Evolutionary conservation across 2,888 invertebrate species (phyloP).

Genomic region (Machimus rusticus): DNA sequence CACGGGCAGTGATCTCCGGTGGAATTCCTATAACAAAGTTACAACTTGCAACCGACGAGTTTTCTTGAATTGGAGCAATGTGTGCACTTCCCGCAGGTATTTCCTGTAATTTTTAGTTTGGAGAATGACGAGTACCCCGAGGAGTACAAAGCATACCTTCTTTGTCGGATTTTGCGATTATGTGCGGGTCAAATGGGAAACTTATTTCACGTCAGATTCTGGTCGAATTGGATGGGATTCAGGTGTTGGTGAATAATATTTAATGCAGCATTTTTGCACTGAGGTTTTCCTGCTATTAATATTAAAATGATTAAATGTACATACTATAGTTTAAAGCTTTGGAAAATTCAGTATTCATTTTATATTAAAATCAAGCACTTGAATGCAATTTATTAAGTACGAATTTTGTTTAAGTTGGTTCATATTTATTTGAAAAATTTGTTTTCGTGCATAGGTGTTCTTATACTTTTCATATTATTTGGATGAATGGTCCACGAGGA

Average conservation of each 20-base stretch:
- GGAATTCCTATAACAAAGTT: not conserved
- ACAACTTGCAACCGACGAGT: conserved; percentile 9
- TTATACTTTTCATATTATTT: too few species aligned
- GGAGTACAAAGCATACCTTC: not conserved
- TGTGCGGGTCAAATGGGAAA: not conserved
- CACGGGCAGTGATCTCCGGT: not conserved
- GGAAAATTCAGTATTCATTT: too few species aligned
- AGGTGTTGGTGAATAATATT: not conserved
- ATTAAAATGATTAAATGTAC: too few species aligned
- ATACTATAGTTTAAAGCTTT: too few species aligned
- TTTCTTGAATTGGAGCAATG: not conserved
- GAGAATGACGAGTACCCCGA: not conserved
- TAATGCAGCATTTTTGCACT: not conserved
- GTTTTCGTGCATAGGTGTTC: too few species aligned
- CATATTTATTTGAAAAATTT: too few species aligned
- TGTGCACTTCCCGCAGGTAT: not conserved
- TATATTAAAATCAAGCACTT: too few species aligned
- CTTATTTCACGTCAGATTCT: not conserved
- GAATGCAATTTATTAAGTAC: too few species aligned
- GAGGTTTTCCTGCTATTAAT: not conserved
- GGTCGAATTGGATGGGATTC: not conserved
- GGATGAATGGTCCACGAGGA: too few species aligned
- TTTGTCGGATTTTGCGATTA: not conserved
- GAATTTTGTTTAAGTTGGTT: too few species aligned
- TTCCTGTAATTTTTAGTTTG: not conserved